Base-by-base conservation (phyloP, 2,113 vertebrate species). In the Podarcis raffonei region DNA sequence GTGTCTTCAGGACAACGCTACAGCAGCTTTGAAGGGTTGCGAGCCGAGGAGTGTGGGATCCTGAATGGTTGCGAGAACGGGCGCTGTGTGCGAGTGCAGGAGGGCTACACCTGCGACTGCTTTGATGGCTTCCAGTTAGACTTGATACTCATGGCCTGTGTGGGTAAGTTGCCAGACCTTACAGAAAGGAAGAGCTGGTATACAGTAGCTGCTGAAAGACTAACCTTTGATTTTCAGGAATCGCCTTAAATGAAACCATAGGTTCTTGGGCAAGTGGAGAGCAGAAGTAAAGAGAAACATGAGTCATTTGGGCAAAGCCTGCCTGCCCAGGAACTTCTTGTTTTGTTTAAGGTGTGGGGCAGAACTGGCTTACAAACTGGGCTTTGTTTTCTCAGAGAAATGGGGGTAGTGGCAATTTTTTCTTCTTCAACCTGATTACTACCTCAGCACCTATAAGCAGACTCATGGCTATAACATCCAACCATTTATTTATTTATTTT, bases 101-200 rank as follows among this genome's bases (percentile, higher is more conserved):
- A 99, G 90, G 98, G 98, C 82, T 99, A 98, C 97, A 99, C 98
- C 92, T 99, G 98, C 1, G 98, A 99, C 96, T 99, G 98, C 96
- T 98, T 99, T 6, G 98, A 99, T 6, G 98, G 98, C 89, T 99
- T 98, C 92, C 97, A 97, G 59, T 96, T 99, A 87, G 96, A 99
- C 92, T 95, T 97, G 16, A 96, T 95, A 84, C 97, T 95, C 91
- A 98, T 99, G 98, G 98, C 97, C 87, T 99, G 98, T 25, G 92
- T 97, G 87, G 98, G 98, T 98, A 94, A 95, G 97, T 93, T 72
- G 23, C 23, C 32, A 59, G 22, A 66, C 32, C 7, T 39, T 15
- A 12, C 8, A 9, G 18, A 84, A 85, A 30, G 6, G 66, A 6
- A 53, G 8, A 69, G 72, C 57, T 22, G 32, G 20, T 59, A 2